phyloP scores from a whole-genome alignment of 2,797 vertebrate species.

The Hafferia zeledoni region DNA sequence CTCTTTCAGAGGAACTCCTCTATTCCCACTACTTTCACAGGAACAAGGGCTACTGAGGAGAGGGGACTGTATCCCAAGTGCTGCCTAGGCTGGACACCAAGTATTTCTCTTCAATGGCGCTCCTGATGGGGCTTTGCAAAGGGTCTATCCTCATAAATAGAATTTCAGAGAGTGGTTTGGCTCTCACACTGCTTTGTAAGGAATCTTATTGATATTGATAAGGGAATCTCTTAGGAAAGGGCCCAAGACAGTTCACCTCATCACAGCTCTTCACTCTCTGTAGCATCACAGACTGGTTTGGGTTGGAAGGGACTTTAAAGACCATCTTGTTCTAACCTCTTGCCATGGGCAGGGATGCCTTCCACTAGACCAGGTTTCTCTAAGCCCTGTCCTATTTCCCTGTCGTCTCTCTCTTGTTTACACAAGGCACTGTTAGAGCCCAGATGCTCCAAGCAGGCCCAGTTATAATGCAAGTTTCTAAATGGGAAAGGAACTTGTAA shows the following conservation, averaged over 20 bases:
- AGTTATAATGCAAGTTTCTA: neutral
- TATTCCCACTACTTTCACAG: rapidly evolving
- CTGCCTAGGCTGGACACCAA: neutral
- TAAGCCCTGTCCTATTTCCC: neutral
- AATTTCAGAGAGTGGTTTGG: neutral
- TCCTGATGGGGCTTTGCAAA: neutral
- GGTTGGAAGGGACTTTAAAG: neutral
- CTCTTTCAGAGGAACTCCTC: neutral
- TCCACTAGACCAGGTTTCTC: neutral
- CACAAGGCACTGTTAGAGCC: neutral
- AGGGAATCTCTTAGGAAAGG: neutral
- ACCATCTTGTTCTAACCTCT: neutral
- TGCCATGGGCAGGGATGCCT: neutral
- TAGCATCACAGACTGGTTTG: neutral
- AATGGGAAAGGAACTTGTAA: neutral
- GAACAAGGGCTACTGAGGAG: neutral
- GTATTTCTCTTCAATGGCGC: neutral
- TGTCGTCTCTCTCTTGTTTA: neutral
- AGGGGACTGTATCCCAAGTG: neutral
- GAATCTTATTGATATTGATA: neutral
- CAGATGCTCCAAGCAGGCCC: neutral
- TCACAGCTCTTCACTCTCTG: neutral
- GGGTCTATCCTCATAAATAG: neutral
- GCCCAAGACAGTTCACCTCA: neutral
- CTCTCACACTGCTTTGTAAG: neutral